These are phyloP conservation scores for Sebastes jordani DNA, from an alignment of 2,797 vertebrate species.

Conservation along the genomic window DNA sequence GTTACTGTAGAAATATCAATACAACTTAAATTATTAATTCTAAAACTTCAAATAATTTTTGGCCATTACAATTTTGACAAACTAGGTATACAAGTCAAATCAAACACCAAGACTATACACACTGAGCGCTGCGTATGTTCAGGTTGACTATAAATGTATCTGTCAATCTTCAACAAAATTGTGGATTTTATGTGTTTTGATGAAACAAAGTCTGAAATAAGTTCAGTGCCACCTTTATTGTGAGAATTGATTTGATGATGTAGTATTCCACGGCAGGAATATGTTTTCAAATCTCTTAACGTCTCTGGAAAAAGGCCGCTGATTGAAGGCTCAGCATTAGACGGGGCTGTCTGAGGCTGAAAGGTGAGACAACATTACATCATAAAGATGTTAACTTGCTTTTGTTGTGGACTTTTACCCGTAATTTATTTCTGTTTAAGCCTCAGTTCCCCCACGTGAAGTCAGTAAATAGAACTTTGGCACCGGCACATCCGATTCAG, in stretches of 20 bases:
- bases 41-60: too few species aligned
- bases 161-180: too few species aligned
- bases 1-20: too few species aligned
- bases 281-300: not conserved
- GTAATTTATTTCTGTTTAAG: conserved; percentile 17
- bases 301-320: not conserved
- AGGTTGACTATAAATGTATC: too few species aligned
- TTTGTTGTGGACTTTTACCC: not conserved
- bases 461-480: conserved; percentile 19
- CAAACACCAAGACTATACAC: too few species aligned
- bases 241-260: not conserved
- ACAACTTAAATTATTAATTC: too few species aligned
- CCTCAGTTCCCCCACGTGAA: conserved; percentile 18
- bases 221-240: not conserved
- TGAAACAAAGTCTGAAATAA: not conserved
- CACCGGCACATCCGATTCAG: conserved; percentile 29
- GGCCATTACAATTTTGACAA: too few species aligned
- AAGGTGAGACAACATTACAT: not conserved
- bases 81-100: too few species aligned
- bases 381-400: not conserved
- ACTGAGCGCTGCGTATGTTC: too few species aligned
- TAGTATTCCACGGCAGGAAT: not conserved
- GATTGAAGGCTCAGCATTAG: not conserved
- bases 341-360: not conserved
- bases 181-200: not conserved